Evolutionary conservation across 2,797 vertebrate species (phyloP), one percentile per base, ranked within the genome.

Genomic region (Propithecus deckenii): DNA sequence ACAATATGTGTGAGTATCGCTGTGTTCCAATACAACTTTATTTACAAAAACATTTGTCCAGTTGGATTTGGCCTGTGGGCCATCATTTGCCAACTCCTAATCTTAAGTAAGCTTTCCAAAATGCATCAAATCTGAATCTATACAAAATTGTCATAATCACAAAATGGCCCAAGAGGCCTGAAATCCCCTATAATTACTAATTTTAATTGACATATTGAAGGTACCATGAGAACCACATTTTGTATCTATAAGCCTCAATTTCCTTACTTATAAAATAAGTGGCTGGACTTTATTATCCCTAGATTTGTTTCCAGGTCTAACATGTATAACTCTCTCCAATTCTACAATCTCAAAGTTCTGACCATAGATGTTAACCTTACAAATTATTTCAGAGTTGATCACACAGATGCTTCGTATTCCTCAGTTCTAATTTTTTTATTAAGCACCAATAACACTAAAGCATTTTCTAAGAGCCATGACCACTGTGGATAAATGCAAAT

Each of bases 21-120:
- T 71, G 23, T 35, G 18, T 84, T 96, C 69, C 38, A 91, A 23
- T 83, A 91, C 80, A 97, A 81, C 18, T 92, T 94, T 88, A 41
- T 86, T 85, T 93, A 63, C 41, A 76, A 92, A 84, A 92, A 18
- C n/a, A 92, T 52, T 20, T 14, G 5, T 79, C 69, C 32, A 65
- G 8, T 63, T 32, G 8, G 10, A 74, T 95, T 80, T 92, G 23
- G 46, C 18, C 87, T 32, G 7, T 50, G 41, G 14, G 41, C 32
- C 55, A 63, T 59, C 43, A 52, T 63, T 86, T 95, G 18, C 50
- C 74, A 92, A n/a, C n/a, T 57, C 63, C n/a, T 65, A n/a, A 89
- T 11, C 59, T 93, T 87, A 22, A 80, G 15, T 52, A 92, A 74
- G n/a, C 46, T 87, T 91, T 71, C 76, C 59, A 38, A 83, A 93